Evolutionary conservation across 2,113 vertebrate genomes (phyloP).

Genomic region (Phrynosoma blainvillii): DNA sequence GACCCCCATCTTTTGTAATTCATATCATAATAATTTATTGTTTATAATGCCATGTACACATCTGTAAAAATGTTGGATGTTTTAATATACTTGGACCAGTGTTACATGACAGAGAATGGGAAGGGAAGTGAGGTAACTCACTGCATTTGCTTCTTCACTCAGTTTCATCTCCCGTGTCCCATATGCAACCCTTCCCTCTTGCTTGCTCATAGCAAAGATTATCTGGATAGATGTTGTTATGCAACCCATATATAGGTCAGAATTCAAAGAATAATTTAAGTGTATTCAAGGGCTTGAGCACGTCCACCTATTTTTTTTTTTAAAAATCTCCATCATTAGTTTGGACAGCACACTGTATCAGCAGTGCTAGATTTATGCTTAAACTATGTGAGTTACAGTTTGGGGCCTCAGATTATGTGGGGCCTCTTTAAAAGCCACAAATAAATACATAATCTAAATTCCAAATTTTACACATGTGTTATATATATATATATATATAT

Average conservation of each 20-base stretch:
- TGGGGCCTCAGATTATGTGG: no score
- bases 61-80: background rate
- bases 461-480: no score
- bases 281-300: background rate
- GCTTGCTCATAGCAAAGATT: background rate
- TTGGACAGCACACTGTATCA: background rate
- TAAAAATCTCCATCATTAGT: background rate
- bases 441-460: no score
- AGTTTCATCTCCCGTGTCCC: background rate
- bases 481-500: no score
- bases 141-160: background rate
- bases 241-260: background rate
- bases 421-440: no score
- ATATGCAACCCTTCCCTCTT: background rate
- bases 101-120: background rate
- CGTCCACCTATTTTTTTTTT: background rate
- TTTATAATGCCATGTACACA: no score
- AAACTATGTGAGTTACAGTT: no score
- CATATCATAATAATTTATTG: no score
- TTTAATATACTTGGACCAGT: background rate
- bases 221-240: background rate
- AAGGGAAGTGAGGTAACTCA: background rate
- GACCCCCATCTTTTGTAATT: no score
- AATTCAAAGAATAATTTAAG: background rate
- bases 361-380: no score